These are phyloP conservation scores for Myotis davidii DNA, from an alignment of 2,113 vertebrate species.

Conservation along the genomic window DNA sequence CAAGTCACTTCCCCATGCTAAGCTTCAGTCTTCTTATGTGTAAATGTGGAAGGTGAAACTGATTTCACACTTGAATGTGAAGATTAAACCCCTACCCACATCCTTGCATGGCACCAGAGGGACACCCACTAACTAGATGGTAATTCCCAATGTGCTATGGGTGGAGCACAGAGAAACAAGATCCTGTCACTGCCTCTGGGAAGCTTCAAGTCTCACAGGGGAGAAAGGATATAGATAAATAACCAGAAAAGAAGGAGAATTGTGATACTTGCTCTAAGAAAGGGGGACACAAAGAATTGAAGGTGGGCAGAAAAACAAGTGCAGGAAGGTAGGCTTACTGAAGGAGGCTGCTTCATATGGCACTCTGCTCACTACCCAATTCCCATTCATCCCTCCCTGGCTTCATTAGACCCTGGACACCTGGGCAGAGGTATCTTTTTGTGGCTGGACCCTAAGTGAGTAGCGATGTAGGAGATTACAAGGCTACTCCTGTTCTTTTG, in stretches of 20 bases:
- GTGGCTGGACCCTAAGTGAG: not conserved
- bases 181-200: not conserved
- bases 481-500: not conserved
- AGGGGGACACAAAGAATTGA: not conserved
- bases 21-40: not conserved
- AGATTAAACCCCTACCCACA: not conserved
- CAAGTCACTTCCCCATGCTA: not conserved
- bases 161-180: not conserved
- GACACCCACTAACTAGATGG: not conserved
- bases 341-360: not conserved
- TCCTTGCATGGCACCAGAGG: too few relatives aligned
- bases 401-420: not conserved
- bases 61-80: not conserved
- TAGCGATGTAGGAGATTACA: not conserved
- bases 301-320: not conserved
- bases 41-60: not conserved
- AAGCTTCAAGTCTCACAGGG: not conserved
- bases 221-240: not conserved
- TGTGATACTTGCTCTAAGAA: slow-evolving; percentile 4
- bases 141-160: not conserved
- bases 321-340: not conserved
- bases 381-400: not conserved
- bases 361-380: not conserved
- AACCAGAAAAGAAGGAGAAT: not conserved
- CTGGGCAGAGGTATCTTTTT: not conserved